A percentile compares a stretch with the other conserved stretches of the same genome.
phyloP scores from a whole-genome alignment of 2,113 vertebrate genomes.

The Silurus glanis region DNA sequence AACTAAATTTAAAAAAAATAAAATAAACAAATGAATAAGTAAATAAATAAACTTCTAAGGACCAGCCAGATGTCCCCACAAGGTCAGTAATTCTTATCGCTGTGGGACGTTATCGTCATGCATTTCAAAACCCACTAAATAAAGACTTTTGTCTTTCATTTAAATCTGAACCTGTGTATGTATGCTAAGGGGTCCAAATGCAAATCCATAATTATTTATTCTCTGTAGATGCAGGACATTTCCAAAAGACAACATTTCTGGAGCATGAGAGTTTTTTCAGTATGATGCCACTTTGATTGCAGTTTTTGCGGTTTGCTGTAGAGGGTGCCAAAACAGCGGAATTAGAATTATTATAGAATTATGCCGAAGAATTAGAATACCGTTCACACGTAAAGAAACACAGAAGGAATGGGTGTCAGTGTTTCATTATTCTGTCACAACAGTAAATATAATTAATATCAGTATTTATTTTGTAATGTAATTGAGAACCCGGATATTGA shows the following conservation, averaged over 20 bases:
- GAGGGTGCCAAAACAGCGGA: not conserved
- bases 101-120: not conserved
- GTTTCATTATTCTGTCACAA: not conserved
- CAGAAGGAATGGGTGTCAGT: not conserved
- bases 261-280: not conserved
- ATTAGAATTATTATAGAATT: no score
- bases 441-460: not conserved
- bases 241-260: not conserved
- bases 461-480: not conserved
- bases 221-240: not conserved
- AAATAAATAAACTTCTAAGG: no score
- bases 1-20: no score
- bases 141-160: no score
- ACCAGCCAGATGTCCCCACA: no score
- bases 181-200: no score
- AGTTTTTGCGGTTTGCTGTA: not conserved
- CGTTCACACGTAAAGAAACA: not conserved
- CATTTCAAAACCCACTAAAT: no score
- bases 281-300: not conserved
- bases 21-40: no score
- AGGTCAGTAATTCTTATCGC: no score
- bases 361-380: not conserved
- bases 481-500: not conserved
- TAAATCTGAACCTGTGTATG: no score
- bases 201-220: not conserved